A percentile compares a stretch with the other conserved stretches of the same genome.
These are phyloP conservation scores for Porphyrio hochstetteri DNA, from an alignment of 2,113 vertebrate species.

Conservation along the genomic window DNA sequence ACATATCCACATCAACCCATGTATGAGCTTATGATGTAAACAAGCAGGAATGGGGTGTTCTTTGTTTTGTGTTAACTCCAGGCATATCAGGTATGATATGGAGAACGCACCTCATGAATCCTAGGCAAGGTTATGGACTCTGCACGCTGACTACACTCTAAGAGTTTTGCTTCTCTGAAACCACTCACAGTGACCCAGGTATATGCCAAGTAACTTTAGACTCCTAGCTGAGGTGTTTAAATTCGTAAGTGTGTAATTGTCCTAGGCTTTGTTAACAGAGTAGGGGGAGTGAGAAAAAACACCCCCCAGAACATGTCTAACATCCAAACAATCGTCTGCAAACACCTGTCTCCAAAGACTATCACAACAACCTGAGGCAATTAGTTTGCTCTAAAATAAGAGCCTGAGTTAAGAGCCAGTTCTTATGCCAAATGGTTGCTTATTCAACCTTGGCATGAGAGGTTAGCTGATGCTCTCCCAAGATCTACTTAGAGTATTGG, in stretches of 20 bases:
- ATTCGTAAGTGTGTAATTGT: not conserved
- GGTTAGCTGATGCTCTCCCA: not conserved
- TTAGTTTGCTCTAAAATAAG: not conserved
- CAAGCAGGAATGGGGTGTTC: not conserved
- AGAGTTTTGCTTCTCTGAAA: not conserved
- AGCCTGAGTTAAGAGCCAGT: not conserved
- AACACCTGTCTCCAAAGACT: not conserved
- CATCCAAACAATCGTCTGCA: not conserved
- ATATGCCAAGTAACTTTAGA: not conserved
- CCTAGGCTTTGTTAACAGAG: not conserved
- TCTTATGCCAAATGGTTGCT: not conserved
- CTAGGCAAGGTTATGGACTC: not conserved
- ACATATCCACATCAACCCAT: not conserved
- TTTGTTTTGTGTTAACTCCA: not conserved
- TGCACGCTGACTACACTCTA: not conserved
- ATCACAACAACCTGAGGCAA: not conserved
- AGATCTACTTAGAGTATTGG: not conserved
- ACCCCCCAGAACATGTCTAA: not conserved
- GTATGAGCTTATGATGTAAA: not conserved
- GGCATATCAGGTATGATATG: not conserved
- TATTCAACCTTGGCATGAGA: not conserved
- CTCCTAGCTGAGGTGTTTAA: not conserved
- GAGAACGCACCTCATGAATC: not conserved
- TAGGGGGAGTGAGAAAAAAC: not conserved
- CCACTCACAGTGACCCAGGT: not conserved